Percentiles rank a stretch among this genome's conserved stretches.
phyloP scores from a whole-genome alignment of 2,113 vertebrate genomes.

The Rhegmatorhina hoffmannsi region DNA sequence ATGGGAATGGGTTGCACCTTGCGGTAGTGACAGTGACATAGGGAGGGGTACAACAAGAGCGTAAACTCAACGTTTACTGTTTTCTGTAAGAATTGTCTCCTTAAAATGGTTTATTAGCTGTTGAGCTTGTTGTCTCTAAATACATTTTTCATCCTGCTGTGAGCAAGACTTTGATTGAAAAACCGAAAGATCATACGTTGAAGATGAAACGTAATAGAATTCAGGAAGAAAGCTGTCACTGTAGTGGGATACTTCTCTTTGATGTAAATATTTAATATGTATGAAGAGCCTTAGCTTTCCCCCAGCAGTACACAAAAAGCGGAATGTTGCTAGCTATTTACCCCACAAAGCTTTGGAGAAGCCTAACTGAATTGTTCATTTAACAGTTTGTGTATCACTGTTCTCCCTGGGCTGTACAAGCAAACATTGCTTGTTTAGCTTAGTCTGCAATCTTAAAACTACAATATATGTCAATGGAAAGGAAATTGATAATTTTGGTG shows the following conservation, averaged over 20 bases:
- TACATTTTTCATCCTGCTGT: neutral
- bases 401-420: neutral
- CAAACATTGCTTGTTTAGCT: neutral
- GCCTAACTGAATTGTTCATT: neutral
- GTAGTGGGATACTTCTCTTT: neutral
- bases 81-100: neutral
- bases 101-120: neutral
- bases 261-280: neutral
- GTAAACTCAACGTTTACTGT: neutral
- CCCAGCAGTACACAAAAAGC: accelerated
- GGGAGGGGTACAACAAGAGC: neutral
- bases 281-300: neutral
- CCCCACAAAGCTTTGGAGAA: neutral
- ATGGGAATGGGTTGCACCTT: neutral
- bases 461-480: neutral
- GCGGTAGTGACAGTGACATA: neutral
- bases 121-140: neutral
- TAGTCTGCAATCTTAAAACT: neutral
- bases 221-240: neutral
- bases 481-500: neutral
- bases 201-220: neutral
- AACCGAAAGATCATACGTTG: neutral
- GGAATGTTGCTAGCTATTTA: neutral
- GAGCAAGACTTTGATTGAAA: neutral
- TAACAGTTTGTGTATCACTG: neutral